Evolutionary conservation across 2,888 invertebrate species (phyloP).

Genomic region (Caenorhabditis sp.): DNA sequence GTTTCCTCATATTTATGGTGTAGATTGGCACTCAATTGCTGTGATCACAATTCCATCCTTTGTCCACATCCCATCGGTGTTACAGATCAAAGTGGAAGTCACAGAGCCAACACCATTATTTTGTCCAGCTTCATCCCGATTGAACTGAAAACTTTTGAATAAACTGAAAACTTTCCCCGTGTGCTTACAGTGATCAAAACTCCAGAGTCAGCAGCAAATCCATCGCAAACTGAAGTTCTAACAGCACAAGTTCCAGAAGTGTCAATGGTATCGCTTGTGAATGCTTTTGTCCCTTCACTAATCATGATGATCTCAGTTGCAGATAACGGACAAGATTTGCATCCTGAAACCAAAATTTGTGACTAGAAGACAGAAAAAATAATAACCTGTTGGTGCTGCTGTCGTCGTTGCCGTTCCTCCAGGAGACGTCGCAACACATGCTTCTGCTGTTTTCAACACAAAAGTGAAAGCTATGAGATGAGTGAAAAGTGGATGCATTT

Average conservation of each 20-base stretch:
- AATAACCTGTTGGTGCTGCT: constrained; percentile 22
- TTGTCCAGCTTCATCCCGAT: constrained; percentile 40
- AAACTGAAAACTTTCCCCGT: neutral
- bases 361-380: neutral
- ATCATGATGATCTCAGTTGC: constrained; percentile 15
- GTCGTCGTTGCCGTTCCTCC: constrained; percentile 22
- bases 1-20: neutral
- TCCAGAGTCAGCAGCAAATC: constrained; percentile 17
- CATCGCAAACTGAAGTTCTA: constrained; percentile 57
- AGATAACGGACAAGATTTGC: constrained; percentile 21
- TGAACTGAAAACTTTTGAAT: constrained; percentile 43
- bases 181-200: constrained; percentile 49
- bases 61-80: constrained; percentile 53
- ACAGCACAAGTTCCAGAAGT: constrained; percentile 50
- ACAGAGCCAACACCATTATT: constrained; percentile 25
- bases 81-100: constrained; percentile 33
- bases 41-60: constrained; percentile 51
- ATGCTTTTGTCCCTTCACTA: constrained; percentile 54
- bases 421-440: constrained; percentile 45
- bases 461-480: constrained; percentile 27
- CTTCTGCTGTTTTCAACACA: constrained; percentile 9
- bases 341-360: constrained; percentile 25
- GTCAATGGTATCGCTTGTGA: constrained; percentile 58
- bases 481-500: constrained; percentile 31
- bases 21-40: constrained; percentile 57